Evolutionary conservation across 2,797 vertebrate genomes (phyloP).

Genomic region (Syndactyla subalaris): DNA sequence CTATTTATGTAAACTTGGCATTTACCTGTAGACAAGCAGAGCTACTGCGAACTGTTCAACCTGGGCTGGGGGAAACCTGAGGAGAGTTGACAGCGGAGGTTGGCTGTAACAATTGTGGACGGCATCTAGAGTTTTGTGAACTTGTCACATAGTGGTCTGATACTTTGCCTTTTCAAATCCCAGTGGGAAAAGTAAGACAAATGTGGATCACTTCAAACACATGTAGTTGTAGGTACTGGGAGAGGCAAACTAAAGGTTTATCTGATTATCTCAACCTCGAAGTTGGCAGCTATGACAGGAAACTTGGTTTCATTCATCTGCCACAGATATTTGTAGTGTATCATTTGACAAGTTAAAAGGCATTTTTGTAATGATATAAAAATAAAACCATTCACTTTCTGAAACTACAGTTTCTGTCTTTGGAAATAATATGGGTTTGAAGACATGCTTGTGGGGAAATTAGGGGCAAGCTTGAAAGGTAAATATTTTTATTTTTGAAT

Average conservation of each 20-base stretch:
- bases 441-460: neutral
- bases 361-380: constrained; percentile 62
- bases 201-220: constrained; percentile 2
- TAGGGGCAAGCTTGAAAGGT: neutral
- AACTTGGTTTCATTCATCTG: constrained; percentile 56
- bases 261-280: constrained; percentile 66
- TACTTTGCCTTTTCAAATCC: neutral
- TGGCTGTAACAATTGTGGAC: neutral
- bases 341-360: constrained; percentile 47
- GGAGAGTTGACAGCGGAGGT: neutral
- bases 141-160: neutral
- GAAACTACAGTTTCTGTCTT: constrained; percentile 12
- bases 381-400: constrained; percentile 54
- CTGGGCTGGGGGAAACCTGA: neutral
- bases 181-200: neutral
- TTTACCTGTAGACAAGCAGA: neutral
- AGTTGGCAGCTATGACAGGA: constrained; percentile 59
- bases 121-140: neutral
- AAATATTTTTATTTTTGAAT: constrained; percentile 39
- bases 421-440: neutral
- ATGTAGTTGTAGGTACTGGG: constrained; percentile 45
- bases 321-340: constrained; percentile 51
- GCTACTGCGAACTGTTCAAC: neutral
- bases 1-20: neutral
- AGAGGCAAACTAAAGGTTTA: constrained; percentile 52